These are phyloP conservation scores for Sternarchorhynchus goeldii DNA, from an alignment of 2,797 vertebrate genomes.

Conservation along the genomic window DNA sequence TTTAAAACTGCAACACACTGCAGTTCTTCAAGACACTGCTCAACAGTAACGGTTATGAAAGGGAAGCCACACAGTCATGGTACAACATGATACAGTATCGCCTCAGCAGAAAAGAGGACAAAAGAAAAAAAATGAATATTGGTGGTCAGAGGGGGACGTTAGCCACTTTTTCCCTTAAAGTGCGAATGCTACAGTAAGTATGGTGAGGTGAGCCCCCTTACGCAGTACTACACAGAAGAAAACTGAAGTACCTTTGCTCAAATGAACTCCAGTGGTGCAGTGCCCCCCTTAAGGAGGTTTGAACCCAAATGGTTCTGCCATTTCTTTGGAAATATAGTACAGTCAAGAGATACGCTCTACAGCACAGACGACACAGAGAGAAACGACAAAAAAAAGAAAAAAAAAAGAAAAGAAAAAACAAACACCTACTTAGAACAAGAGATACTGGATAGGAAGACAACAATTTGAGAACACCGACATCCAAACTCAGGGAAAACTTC, in stretches of 20 bases:
- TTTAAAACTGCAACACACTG: conserved; percentile 18
- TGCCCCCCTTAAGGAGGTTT: conserved; percentile 66
- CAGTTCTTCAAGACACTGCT: conserved; percentile 1
- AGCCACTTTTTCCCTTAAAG: conserved; percentile 17
- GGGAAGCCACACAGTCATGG: conserved; percentile 29
- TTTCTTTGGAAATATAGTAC: conserved; percentile 68
- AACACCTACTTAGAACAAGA: conserved; percentile 67
- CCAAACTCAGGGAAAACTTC: conserved; percentile 38
- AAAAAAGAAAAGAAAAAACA: conserved; percentile 60
- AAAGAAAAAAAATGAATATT: conserved; percentile 3
- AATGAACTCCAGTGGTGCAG: conserved; percentile 65
- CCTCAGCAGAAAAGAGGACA: conserved; percentile 15
- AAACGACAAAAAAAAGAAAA: conserved; percentile 59
- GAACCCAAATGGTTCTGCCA: conserved; percentile 71
- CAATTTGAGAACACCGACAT: conserved; percentile 56
- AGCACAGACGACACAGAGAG: conserved; percentile 68
- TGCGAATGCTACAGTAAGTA: conserved; percentile 40
- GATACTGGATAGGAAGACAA: conserved; percentile 55
- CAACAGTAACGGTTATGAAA: background rate
- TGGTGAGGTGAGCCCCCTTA: conserved; percentile 47
- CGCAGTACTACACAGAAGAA: conserved; percentile 63
- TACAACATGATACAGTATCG: conserved; percentile 11
- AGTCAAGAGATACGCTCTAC: conserved; percentile 67
- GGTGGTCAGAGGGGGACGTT: conserved; percentile 23
- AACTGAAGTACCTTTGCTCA: conserved; percentile 64